Evolutionary conservation across 2,113 vertebrate genomes (phyloP).

Genomic region (Sinosuthora webbiana): DNA sequence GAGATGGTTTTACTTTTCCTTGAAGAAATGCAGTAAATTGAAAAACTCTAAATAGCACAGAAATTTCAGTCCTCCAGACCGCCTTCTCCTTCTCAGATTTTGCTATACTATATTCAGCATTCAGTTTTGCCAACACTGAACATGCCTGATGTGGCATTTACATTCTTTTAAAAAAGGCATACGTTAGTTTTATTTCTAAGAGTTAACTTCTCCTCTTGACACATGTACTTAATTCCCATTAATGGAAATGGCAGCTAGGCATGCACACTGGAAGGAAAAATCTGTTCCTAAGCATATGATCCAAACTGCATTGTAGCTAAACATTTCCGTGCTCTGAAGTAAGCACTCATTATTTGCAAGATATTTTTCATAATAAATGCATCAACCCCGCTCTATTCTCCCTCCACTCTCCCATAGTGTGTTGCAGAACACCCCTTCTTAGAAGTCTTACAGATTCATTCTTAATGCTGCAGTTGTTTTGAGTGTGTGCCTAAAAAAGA

Average conservation of each 20-base stretch:
- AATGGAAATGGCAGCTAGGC: conserved; percentile 69
- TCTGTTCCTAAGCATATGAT: conserved; percentile 62
- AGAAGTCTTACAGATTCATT: background rate
- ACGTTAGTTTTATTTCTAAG: conserved; percentile 61
- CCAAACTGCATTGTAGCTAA: conserved; percentile 62
- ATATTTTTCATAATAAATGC: conserved; percentile 41
- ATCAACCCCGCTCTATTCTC: background rate
- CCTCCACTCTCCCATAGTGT: background rate
- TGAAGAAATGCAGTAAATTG: conserved; percentile 48
- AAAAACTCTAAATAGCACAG: conserved; percentile 61
- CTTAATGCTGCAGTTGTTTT: conserved; percentile 1
- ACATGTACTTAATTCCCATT: conserved; percentile 69
- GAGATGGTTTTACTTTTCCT: conserved; percentile 55
- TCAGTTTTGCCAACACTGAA: conserved; percentile 51
- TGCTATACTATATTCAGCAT: conserved; percentile 52
- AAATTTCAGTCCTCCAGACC: conserved; percentile 60
- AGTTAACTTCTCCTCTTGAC: conserved; percentile 68
- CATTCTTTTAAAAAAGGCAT: conserved; percentile 51
- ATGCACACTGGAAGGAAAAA: conserved; percentile 54
- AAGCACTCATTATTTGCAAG: conserved; percentile 32
- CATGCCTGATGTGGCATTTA: conserved; percentile 66
- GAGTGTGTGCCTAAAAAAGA: conserved; percentile 7
- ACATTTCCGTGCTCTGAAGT: conserved; percentile 58
- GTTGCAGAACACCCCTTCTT: background rate
- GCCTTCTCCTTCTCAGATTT: conserved; percentile 51